Conservation (phyloP, 2,113 vertebrate genomes). For the Alces alces region DNA sequence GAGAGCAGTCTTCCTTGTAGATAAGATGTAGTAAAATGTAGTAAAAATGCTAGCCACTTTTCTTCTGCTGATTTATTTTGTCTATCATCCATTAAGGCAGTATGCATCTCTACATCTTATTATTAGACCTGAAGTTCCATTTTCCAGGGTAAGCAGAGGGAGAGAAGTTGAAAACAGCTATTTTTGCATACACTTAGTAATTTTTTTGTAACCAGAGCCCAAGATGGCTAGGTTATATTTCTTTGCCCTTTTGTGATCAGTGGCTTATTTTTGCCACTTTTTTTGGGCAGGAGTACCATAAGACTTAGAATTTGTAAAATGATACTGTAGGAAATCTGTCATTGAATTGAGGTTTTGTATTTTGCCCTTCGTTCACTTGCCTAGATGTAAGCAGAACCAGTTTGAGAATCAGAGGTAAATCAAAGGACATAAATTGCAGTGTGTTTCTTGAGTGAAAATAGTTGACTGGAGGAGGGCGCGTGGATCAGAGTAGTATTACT, state of each 20-base stretch:
- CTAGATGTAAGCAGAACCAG: neutral
- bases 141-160: neutral
- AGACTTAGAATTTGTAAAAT: neutral
- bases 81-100: neutral
- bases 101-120: neutral
- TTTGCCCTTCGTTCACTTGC: neutral
- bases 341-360: neutral
- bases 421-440: neutral
- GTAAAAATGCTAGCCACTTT: neutral
- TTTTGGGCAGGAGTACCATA: neutral
- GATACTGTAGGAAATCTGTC: neutral
- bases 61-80: neutral
- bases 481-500: neutral
- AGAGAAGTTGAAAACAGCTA: neutral
- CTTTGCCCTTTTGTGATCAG: neutral
- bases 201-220: neutral
- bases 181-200: neutral
- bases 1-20: neutral
- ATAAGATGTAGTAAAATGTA: neutral
- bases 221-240: neutral
- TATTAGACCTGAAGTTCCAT: neutral
- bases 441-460: neutral
- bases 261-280: neutral
- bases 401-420: neutral
- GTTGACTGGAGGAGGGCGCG: neutral